phyloP scores from a whole-genome alignment of 2,797 vertebrate species.

The Graptemys geographica region DNA sequence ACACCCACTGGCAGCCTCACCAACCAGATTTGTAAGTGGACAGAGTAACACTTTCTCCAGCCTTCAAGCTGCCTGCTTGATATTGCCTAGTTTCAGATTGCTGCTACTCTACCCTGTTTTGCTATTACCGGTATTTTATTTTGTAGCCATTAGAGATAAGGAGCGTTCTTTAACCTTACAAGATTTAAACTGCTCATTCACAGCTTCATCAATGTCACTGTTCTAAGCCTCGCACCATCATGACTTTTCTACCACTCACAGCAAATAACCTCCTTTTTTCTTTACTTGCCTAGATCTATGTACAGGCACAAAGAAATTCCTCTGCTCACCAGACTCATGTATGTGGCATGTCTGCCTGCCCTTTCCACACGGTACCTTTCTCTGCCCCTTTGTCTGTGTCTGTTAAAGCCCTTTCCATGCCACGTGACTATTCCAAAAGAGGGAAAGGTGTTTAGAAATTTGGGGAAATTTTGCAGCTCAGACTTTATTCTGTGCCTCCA shows the following conservation, averaged over 20 bases:
- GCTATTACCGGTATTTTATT: not conserved
- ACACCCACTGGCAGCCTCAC: not conserved
- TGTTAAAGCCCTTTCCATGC: not conserved
- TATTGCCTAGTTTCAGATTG: not conserved
- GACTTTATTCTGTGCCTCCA: not conserved
- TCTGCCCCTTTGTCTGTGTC: not conserved
- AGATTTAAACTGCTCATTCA: not conserved
- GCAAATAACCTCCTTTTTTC: not conserved
- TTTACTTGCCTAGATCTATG: not conserved
- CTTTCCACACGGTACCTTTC: not conserved
- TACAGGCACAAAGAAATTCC: not conserved
- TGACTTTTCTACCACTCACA: not conserved
- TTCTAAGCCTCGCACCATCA: not conserved
- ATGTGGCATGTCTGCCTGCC: not conserved
- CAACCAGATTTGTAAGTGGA: not conserved
- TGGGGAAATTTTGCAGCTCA: not conserved
- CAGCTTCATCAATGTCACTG: not conserved
- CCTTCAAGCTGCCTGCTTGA: accelerated
- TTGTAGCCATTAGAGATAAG: not conserved
- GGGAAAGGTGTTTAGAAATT: not conserved
- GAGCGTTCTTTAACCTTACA: not conserved
- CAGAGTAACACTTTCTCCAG: not conserved
- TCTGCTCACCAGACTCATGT: not conserved
- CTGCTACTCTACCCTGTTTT: not conserved
- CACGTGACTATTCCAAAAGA: not conserved